Percentiles rank a stretch among this genome's conserved stretches.
Conservation (phyloP, 2,797 vertebrate genomes). For the Sebastes iracundus region DNA sequence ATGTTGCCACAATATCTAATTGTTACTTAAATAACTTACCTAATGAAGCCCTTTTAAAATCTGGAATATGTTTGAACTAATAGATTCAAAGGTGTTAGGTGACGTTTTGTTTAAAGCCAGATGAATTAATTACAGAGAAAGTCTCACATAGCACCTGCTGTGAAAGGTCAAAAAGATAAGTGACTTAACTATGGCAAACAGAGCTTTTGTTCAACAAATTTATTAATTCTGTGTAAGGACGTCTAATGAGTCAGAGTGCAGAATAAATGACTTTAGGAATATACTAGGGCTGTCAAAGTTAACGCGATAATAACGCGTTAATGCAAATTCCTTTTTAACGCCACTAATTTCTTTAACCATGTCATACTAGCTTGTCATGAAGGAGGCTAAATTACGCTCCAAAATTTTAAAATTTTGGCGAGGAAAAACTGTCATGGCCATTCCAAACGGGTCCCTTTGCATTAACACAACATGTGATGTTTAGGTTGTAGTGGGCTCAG, state of each 20-base stretch:
- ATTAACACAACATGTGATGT: too few relatives aligned
- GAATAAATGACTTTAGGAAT: background rate
- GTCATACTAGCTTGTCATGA: too few relatives aligned
- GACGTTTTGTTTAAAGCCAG: slow-evolving; percentile 51
- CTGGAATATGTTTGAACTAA: slow-evolving; percentile 44
- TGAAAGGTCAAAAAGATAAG: slow-evolving; percentile 65
- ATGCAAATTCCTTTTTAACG: too few relatives aligned
- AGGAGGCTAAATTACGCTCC: too few relatives aligned
- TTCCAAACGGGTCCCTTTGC: too few relatives aligned
- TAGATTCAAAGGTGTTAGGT: slow-evolving; percentile 49
- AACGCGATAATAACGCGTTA: too few relatives aligned
- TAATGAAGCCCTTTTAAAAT: slow-evolving; percentile 22
- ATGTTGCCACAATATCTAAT: slow-evolving; percentile 50
- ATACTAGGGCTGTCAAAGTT: background rate
- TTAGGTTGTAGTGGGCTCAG: too few relatives aligned
- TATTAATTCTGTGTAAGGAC: slow-evolving; percentile 21
- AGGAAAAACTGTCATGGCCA: too few relatives aligned
- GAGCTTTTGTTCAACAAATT: slow-evolving; percentile 29
- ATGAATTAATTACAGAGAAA: slow-evolving; percentile 47
- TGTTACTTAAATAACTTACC: slow-evolving; percentile 28
- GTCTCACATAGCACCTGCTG: slow-evolving; percentile 37
- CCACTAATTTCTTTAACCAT: too few relatives aligned
- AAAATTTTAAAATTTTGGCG: too few relatives aligned
- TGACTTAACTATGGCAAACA: slow-evolving; percentile 44
- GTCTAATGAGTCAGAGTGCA: slow-evolving; percentile 17